phyloP scores from a whole-genome alignment of 2,113 vertebrate genomes.

The Holacanthus passer region DNA sequence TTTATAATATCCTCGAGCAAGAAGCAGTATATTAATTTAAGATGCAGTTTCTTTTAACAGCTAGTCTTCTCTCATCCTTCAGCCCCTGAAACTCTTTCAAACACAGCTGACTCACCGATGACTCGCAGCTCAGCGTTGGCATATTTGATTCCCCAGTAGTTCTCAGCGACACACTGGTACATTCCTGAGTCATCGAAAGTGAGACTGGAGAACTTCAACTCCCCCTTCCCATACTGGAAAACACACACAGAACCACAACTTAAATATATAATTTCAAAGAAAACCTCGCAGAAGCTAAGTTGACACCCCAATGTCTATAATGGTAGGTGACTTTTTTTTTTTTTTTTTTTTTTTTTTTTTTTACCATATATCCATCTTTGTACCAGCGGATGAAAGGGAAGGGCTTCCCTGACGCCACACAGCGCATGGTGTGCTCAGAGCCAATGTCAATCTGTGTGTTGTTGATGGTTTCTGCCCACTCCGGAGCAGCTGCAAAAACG shows the following conservation, averaged over 20 bases:
- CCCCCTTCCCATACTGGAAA: slow-evolving; percentile 92
- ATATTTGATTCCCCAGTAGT: slow-evolving; percentile 92
- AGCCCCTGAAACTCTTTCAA: not conserved
- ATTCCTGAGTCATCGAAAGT: slow-evolving; percentile 95
- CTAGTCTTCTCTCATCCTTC: too few species aligned
- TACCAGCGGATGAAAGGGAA: slow-evolving; percentile 94
- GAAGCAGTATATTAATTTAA: not conserved
- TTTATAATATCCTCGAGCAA: not conserved
- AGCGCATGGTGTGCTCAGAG: slow-evolving; percentile 94
- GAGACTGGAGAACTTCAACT: slow-evolving; percentile 91
- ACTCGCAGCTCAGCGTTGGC: slow-evolving; percentile 97
- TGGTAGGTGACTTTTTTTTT: not conserved
- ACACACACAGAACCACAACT: slow-evolving; percentile 22
- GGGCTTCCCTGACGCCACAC: slow-evolving; percentile 93
- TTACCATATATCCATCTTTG: slow-evolving; percentile 93
- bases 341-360: not conserved
- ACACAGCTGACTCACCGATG: slow-evolving; percentile 87
- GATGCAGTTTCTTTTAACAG: not conserved
- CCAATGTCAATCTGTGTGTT: slow-evolving; percentile 96
- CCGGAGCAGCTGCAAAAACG: slow-evolving; percentile 88
- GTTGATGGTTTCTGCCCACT: slow-evolving; percentile 98
- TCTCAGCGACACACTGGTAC: slow-evolving; percentile 99
- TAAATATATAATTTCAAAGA: not conserved
- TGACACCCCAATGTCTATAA: not conserved
- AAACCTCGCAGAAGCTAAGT: not conserved